A percentile compares a stretch with the other conserved stretches of the same genome.
Conservation (phyloP, 1,140 invertebrate species). For the Conus ventricosus region DNA sequence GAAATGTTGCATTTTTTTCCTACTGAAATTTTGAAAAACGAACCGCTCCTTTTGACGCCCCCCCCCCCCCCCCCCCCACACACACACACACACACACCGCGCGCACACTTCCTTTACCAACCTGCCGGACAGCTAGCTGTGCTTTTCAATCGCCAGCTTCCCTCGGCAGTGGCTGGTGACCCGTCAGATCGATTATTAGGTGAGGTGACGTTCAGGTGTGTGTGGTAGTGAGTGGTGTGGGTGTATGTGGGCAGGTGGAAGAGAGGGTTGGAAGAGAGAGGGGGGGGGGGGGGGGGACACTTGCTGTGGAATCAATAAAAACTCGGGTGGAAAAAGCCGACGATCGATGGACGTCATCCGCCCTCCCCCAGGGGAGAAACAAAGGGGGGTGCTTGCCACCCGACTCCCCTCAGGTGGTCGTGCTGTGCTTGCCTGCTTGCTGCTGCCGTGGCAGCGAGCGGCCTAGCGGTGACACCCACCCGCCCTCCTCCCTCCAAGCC, state of each 20-base stretch:
- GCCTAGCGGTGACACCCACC: not conserved
- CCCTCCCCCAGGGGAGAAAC: slow-evolving; percentile 17
- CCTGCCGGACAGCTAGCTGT: too few relatives aligned
- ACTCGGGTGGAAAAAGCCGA: slow-evolving; percentile 21
- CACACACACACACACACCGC: too few relatives aligned
- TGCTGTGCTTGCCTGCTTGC: not conserved
- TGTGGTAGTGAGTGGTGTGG: not conserved
- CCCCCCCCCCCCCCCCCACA: too few relatives aligned
- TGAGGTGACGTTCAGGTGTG: not conserved
- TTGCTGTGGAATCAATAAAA: slow-evolving; percentile 20
- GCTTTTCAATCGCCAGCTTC: too few relatives aligned
- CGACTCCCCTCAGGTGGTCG: slow-evolving; percentile 8
- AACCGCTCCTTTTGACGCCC: too few relatives aligned
- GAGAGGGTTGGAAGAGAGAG: not conserved
- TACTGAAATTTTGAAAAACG: too few relatives aligned
- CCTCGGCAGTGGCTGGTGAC: too few relatives aligned
- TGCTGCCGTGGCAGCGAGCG: not conserved
- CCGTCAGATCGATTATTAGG: not conserved
- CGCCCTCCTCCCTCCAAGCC: too few relatives aligned
- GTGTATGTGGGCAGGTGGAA: not conserved
- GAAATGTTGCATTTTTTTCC: too few relatives aligned
- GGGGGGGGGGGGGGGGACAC: not conserved
- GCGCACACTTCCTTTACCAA: too few relatives aligned
- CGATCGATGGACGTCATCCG: slow-evolving; percentile 14
- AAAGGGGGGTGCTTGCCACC: slow-evolving; percentile 18